Base-by-base conservation (phyloP, 2,797 vertebrate genomes). In the Antrozous pallidus region DNA sequence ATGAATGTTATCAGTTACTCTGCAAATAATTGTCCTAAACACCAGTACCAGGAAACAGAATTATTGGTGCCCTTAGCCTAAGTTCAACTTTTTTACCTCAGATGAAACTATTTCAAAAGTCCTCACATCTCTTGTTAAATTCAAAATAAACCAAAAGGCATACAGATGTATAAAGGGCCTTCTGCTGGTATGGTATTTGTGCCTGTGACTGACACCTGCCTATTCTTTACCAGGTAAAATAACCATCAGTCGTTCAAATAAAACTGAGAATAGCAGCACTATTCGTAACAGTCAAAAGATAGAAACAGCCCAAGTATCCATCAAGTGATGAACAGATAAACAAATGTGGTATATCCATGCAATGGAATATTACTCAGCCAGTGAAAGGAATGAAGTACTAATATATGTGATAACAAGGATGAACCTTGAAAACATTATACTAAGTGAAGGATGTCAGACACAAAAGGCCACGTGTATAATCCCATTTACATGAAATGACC, bases 1-100 rank as follows among this genome's bases (percentile, higher is more conserved):
- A n/a, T 47, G 81, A 86, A 82, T 3, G 14, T 51, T 78, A 61
- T 40, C 63, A 9, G 49, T 51, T 90, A 74, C 81, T 49, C 78
- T 81, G 31, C 73, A 47, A 83, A 77, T n/a, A 89, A 73, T 65
- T 81, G 86, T 65, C 42, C 71, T 77, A 75, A 90, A 86, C n/a
- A 58, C 33, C 26, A 67, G 20, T 28, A 58, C 75, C 40, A 82
- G 74, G 38, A 84, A 80, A 45, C 56, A 38, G 18, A 33, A 40
- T 65, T 40, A 51, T 13, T 40, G 8, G 51, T 18, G 69, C n/a
- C 61, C 22, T 2, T 14, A 54, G 31, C 28, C 73, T 69, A 18
- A 65, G 33, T 84, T 81, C 84, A 36, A 85, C 63, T 75, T 80
- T 71, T 87, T 83, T 38, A 70, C 58, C 42, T 61, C 12, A 14